Evolutionary conservation across 2,797 vertebrate species (phyloP).

Genomic region (Rhinoraja longicauda): DNA sequence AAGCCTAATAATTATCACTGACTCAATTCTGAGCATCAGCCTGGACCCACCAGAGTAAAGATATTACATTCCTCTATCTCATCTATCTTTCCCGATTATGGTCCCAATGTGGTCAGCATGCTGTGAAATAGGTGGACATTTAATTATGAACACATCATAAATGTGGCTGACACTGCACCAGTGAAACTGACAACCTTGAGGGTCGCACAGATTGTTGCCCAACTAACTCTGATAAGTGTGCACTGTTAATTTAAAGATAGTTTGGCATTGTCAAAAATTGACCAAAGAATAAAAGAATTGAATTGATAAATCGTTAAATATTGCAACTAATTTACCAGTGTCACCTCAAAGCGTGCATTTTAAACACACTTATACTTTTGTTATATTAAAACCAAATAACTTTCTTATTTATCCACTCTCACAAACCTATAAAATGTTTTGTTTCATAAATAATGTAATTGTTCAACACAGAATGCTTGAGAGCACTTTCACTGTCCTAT

Average conservation of each 20-base stretch:
- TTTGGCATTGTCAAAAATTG: not conserved
- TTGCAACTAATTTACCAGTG: conserved; percentile 21
- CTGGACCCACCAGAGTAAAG: conserved; percentile 75
- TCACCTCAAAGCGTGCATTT: not conserved
- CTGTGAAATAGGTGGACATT: conserved; percentile 66
- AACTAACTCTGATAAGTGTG: not conserved
- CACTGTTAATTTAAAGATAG: not conserved
- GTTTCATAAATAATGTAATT: not conserved
- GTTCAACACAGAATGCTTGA: not conserved
- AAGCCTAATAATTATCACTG: conserved; percentile 77
- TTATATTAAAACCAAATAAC: conserved; percentile 23
- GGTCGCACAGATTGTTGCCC: conserved; percentile 46
- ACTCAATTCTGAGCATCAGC: conserved; percentile 82
- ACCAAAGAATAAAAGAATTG: not conserved
- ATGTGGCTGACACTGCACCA: conserved; percentile 74
- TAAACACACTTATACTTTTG: conserved; percentile 11
- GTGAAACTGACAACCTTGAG: conserved; percentile 55
- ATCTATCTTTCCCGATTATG: conserved; percentile 80
- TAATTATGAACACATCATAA: conserved; percentile 84
- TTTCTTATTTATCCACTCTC: not conserved
- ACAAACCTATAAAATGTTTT: conserved; percentile 14
- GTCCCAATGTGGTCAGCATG: conserved; percentile 65
- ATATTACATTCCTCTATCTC: conserved; percentile 80
- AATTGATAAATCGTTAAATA: conserved; percentile 16
- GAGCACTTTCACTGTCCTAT: not conserved